A percentile compares a stretch with the other conserved stretches of the same genome.
These are phyloP conservation scores for Coregonus clupeaformis DNA, from an alignment of 2,113 vertebrate species.

Conservation along the genomic window DNA sequence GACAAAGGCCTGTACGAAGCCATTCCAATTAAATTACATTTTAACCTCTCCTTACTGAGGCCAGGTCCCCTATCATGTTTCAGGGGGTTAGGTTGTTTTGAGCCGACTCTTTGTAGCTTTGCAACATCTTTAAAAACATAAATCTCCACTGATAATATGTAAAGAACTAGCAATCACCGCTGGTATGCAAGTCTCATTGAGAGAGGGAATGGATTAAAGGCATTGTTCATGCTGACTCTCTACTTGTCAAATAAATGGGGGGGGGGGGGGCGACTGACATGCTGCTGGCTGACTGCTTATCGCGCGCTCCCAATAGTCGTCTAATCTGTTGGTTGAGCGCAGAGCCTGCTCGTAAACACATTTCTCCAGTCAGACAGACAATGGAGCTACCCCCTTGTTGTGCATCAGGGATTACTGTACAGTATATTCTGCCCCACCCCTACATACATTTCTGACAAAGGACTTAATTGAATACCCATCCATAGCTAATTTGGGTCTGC, in stretches of 20 bases:
- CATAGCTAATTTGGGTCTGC: slow-evolving; percentile 68
- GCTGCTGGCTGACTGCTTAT: slow-evolving; percentile 69
- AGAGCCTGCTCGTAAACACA: slow-evolving; percentile 73
- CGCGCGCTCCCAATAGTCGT: slow-evolving; percentile 65
- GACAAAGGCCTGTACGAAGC: background rate
- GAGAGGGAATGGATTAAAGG: slow-evolving; percentile 70
- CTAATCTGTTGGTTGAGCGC: slow-evolving; percentile 75
- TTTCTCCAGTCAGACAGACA: slow-evolving; percentile 74
- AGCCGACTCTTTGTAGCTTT: background rate
- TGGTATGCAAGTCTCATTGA: slow-evolving; percentile 46
- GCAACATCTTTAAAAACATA: background rate
- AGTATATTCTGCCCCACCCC: slow-evolving; percentile 64
- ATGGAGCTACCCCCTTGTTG: slow-evolving; percentile 74
- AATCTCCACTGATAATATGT: too few relatives aligned
- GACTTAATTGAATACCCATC: slow-evolving; percentile 74
- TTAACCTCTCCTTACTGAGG: background rate
- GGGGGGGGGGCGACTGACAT: slow-evolving; percentile 64
- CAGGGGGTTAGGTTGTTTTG: background rate
- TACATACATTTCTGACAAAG: slow-evolving; percentile 69
- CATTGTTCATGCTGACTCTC: slow-evolving; percentile 69
- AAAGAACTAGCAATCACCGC: too few relatives aligned
- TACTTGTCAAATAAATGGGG: slow-evolving; percentile 34
- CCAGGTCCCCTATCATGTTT: background rate
- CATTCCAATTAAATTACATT: background rate
- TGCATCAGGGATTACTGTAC: slow-evolving; percentile 75